Conservation (phyloP, 1,140 invertebrate species). For the Drosophila sproati region DNA sequence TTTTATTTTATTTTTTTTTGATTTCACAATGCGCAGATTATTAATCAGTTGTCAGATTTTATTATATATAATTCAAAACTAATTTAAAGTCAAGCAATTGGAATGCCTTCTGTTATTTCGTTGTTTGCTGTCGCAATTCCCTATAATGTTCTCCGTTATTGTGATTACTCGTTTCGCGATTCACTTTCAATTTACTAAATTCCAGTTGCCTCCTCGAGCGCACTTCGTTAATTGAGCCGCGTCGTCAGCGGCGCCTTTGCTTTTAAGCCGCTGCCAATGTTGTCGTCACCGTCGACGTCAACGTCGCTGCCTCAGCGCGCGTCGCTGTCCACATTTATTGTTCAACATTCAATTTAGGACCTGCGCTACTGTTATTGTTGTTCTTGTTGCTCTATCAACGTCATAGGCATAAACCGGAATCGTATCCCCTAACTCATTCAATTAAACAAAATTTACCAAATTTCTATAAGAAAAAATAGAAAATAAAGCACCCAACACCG, state of each 20-base stretch:
- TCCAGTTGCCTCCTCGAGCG: constrained; percentile 51
- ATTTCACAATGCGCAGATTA: constrained; percentile 27
- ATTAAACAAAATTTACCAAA: constrained; percentile 56
- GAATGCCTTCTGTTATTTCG: constrained; percentile 61
- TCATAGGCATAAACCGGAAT: constrained; percentile 57
- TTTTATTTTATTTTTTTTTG: constrained; percentile 32
- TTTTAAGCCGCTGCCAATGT: constrained; percentile 51
- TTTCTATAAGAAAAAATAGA: constrained; percentile 15
- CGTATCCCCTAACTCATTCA: constrained; percentile 60
- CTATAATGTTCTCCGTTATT: constrained; percentile 25
- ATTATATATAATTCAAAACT: constrained; percentile 38
- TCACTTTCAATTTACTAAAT: constrained; percentile 27
- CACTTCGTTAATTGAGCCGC: constrained; percentile 56
- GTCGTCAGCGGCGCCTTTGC: constrained; percentile 13
- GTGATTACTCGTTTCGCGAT: constrained; percentile 32
- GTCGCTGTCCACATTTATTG: constrained; percentile 49
- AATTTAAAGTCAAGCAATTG: constrained; percentile 50
- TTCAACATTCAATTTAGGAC: constrained; percentile 72
- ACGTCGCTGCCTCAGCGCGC: constrained; percentile 6
- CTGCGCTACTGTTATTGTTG: not conserved
- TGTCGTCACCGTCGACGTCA: constrained; percentile 6
- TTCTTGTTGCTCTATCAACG: constrained; percentile 15
- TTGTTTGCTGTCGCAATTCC: constrained; percentile 42
- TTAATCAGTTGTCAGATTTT: constrained; percentile 14
- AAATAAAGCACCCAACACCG: constrained; percentile 14